Evolutionary conservation across 1,140 invertebrate species (phyloP).

Genomic region (Trachelipus rathkii): DNA sequence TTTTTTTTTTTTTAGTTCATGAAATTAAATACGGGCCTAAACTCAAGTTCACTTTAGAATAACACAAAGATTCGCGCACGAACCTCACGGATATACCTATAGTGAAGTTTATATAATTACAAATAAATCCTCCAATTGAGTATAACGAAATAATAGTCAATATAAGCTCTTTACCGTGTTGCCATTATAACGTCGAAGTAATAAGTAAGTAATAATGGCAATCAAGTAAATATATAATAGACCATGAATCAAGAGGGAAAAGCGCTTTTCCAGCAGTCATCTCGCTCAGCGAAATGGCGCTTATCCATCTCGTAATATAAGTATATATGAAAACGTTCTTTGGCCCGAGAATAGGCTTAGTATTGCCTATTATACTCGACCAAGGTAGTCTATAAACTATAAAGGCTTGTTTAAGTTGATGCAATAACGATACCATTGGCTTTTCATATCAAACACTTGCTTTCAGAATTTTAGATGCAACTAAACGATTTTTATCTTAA

Average conservation of each 20-base stretch:
- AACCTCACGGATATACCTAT: too few species aligned
- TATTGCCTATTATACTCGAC: slow-evolving; percentile 2
- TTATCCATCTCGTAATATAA: neutral
- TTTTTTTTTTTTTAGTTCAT: too few species aligned
- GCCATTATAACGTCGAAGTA: neutral
- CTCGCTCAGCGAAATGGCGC: slow-evolving; percentile 1
- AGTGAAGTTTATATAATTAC: neutral
- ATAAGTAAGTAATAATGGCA: neutral
- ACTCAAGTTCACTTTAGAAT: too few species aligned
- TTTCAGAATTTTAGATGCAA: too few species aligned
- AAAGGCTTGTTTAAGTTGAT: neutral
- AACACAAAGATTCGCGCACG: too few species aligned
- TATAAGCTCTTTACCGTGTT: neutral
- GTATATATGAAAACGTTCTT: neutral
- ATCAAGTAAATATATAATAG: slow-evolving; percentile 3
- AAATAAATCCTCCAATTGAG: neutral
- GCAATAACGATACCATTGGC: neutral
- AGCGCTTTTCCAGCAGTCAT: neutral
- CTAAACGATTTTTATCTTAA: too few species aligned
- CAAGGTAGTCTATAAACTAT: neutral
- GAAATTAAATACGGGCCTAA: too few species aligned
- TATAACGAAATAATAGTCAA: neutral
- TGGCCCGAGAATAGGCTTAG: neutral
- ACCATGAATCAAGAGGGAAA: neutral
- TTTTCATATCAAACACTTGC: too few species aligned